These are phyloP conservation scores for Cercopithecus hamlyni DNA, from an alignment of 2,797 vertebrate genomes.

Conservation along the genomic window DNA sequence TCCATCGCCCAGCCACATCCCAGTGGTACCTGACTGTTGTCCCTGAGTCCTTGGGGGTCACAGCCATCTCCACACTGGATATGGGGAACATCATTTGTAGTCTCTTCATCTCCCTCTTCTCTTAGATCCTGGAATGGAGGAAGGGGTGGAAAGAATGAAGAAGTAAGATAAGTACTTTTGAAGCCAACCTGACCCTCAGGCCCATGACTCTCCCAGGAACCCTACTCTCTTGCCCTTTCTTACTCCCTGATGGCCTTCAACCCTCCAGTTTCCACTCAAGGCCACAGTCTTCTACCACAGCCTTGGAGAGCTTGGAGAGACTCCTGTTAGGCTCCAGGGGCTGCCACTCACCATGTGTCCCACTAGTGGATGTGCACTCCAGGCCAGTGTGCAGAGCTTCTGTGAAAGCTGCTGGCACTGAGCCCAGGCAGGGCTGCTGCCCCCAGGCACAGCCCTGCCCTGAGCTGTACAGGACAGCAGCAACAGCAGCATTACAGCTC, in stretches of 20 bases:
- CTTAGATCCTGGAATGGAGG: constrained; percentile 60
- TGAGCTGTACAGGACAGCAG: neutral
- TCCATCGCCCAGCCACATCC: neutral
- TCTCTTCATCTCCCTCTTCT: constrained; percentile 58
- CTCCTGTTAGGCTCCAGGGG: neutral
- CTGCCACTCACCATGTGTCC: constrained; percentile 66
- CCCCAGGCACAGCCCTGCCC: neutral
- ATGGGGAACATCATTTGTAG: constrained; percentile 34
- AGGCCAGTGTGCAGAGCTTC: constrained; percentile 71
- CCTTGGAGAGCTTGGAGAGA: neutral
- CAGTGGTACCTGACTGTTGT: constrained; percentile 70
- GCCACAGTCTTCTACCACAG: neutral
- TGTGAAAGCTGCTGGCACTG: constrained; percentile 76
- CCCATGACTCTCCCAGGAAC: neutral
- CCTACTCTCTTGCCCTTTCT: neutral
- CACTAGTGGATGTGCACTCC: constrained; percentile 58
- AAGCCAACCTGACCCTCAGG: neutral
- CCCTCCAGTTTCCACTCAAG: neutral
- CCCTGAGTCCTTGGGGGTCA: constrained; percentile 67
- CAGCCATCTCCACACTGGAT: constrained; percentile 75
- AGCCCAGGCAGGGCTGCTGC: constrained; percentile 66
- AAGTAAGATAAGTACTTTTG: neutral
- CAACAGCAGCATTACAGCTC: constrained; percentile 8
- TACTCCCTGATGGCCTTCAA: neutral
- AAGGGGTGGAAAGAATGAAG: neutral